Evolutionary conservation across 2,888 invertebrate genomes (phyloP).

Genomic region (Athalia cordata): DNA sequence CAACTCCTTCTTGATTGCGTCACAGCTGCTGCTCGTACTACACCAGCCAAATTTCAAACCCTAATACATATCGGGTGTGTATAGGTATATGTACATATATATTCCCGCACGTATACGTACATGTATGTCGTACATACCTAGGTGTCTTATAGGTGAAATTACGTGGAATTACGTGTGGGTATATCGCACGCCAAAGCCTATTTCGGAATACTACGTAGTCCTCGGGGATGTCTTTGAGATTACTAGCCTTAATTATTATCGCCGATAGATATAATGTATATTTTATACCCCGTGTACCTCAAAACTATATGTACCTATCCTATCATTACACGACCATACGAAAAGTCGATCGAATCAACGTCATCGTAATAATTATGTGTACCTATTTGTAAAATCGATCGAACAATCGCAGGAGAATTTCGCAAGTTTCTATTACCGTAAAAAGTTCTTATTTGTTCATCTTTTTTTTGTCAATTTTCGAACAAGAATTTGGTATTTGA

Average conservation of each 20-base stretch:
- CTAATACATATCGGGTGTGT: background rate
- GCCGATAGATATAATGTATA: background rate
- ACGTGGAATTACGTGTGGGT: constrained; percentile 18
- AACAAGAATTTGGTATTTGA: no score
- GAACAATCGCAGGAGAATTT: no score
- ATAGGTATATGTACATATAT: background rate
- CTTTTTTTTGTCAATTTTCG: no score
- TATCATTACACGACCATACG: no score
- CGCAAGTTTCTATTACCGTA: no score
- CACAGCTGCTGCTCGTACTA: constrained; percentile 16
- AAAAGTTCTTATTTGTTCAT: no score
- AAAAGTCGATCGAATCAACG: no score
- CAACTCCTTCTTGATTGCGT: constrained; percentile 27
- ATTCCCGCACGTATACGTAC: background rate
- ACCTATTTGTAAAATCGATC: no score
- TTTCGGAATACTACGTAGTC: constrained; percentile 11
- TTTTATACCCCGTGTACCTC: background rate
- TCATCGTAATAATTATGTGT: no score
- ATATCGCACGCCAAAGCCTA: constrained; percentile 1
- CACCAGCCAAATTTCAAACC: background rate
- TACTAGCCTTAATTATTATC: constrained; percentile 26
- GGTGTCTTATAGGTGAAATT: background rate
- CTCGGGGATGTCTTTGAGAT: constrained; percentile 13
- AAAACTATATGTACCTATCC: background rate
- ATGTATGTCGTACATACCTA: no score